A percentile compares a stretch with the other conserved stretches of the same genome.
These are phyloP conservation scores for Nettapus auritus DNA, from an alignment of 2,113 vertebrate species.

Conservation along the genomic window DNA sequence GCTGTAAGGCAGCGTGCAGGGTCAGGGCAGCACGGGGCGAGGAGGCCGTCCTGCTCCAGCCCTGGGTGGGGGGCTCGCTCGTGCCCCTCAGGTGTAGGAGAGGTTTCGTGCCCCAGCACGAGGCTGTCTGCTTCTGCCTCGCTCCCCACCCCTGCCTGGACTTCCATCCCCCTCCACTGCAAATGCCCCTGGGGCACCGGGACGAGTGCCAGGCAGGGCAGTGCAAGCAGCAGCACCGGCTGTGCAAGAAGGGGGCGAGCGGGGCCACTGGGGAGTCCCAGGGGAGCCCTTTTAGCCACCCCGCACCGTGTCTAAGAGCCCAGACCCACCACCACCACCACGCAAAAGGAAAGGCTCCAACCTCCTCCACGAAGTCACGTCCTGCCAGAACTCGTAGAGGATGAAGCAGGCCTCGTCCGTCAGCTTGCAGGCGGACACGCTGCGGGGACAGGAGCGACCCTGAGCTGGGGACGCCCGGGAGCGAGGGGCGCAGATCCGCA, in stretches of 20 bases:
- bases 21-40: not conserved
- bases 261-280: not conserved
- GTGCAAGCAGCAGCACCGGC: not conserved
- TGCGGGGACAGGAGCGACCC: slow-evolving; percentile 42
- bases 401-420: slow-evolving; percentile 85
- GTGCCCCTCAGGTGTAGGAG: accelerated
- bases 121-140: not conserved
- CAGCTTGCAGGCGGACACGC: slow-evolving; percentile 90
- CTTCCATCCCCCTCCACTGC: not conserved
- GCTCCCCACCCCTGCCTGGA: not conserved
- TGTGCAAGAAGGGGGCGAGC: not conserved
- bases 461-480: not conserved
- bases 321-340: not conserved
- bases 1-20: slow-evolving; percentile 53
- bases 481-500: not conserved
- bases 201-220: not conserved
- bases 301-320: too few relatives aligned
- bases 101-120: accelerated
- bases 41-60: too few relatives aligned
- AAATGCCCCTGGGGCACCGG: accelerated
- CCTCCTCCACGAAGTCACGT: slow-evolving; percentile 95
- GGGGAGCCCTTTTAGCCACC: not conserved
- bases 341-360: slow-evolving; percentile 16
- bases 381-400: slow-evolving; percentile 94
- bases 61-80: not conserved